Conservation (phyloP, 2,888 invertebrate species). For the Tetragonisca angustula region DNA sequence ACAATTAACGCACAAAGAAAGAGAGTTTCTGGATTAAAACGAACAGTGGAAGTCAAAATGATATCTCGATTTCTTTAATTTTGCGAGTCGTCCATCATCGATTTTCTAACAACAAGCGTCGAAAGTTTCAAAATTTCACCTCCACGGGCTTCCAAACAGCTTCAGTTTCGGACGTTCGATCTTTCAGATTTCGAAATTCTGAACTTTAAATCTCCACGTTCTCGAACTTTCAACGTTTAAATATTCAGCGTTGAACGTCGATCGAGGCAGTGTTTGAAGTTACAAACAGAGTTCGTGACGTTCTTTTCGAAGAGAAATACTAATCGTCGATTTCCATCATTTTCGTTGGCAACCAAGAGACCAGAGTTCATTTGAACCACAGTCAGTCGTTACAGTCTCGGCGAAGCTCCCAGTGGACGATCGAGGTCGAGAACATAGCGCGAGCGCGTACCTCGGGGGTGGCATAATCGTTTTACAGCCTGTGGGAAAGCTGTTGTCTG, state of each 20-base stretch:
- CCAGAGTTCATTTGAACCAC: conserved; percentile 15
- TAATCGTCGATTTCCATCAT: conserved; percentile 21
- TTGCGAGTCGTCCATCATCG: not conserved
- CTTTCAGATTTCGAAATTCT: too few species aligned
- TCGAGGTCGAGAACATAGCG: conserved; percentile 40
- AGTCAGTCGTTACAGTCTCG: conserved; percentile 31
- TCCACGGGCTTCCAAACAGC: not conserved
- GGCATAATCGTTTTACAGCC: conserved; percentile 49
- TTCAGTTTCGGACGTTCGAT: not conserved
- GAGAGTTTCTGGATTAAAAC: not conserved
- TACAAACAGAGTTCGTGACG: not conserved
- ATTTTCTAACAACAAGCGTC: too few species aligned
- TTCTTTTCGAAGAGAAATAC: not conserved
- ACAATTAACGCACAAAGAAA: not conserved
- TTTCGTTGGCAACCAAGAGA: not conserved
- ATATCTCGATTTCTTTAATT: not conserved
- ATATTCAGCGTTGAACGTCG: too few species aligned
- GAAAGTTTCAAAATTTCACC: not conserved
- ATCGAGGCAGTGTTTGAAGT: not conserved
- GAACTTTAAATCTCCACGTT: too few species aligned
- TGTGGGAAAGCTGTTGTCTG: conserved; percentile 9
- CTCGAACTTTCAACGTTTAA: too few species aligned
- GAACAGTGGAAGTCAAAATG: not conserved
- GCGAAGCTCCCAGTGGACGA: conserved; percentile 37
- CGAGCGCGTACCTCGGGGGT: conserved; percentile 26